phyloP scores from a whole-genome alignment of 2,113 vertebrate genomes.

The Orientallactaga bullata region DNA sequence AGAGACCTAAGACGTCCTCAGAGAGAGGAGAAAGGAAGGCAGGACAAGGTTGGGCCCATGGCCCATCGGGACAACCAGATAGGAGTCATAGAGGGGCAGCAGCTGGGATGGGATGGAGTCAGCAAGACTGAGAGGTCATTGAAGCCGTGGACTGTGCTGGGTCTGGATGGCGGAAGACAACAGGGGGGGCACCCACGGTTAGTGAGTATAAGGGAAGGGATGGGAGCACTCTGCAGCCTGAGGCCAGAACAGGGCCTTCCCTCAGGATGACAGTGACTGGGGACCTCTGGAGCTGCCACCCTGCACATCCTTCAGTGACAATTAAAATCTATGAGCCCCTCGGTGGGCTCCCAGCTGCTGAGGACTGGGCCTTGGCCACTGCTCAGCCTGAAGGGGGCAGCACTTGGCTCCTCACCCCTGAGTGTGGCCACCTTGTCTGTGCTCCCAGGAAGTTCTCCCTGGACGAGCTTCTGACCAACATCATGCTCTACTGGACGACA shows the following conservation, averaged over 20 bases:
- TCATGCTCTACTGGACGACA: conserved; percentile 90
- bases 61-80: not conserved
- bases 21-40: not conserved
- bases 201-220: too few relatives aligned
- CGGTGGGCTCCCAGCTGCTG: too few relatives aligned
- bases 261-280: too few relatives aligned
- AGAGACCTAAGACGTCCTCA: not conserved
- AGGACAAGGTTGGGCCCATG: too few relatives aligned
- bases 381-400: not conserved
- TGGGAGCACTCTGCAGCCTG: too few relatives aligned
- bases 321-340: too few relatives aligned
- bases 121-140: not conserved
- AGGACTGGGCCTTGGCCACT: not conserved
- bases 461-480: conserved; percentile 88
- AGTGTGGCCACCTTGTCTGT: not conserved
- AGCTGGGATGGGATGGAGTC: not conserved
- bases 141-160: not conserved
- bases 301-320: too few relatives aligned
- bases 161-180: too few relatives aligned
- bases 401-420: not conserved
- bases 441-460: conserved; percentile 86
- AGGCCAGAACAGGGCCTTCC: too few relatives aligned
- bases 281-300: too few relatives aligned
- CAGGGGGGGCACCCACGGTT: too few relatives aligned
- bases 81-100: not conserved